Evolutionary conservation across 2,888 invertebrate genomes (phyloP), one percentile per base, ranked within the genome.

Genomic region (Nomada fabriciana): DNA sequence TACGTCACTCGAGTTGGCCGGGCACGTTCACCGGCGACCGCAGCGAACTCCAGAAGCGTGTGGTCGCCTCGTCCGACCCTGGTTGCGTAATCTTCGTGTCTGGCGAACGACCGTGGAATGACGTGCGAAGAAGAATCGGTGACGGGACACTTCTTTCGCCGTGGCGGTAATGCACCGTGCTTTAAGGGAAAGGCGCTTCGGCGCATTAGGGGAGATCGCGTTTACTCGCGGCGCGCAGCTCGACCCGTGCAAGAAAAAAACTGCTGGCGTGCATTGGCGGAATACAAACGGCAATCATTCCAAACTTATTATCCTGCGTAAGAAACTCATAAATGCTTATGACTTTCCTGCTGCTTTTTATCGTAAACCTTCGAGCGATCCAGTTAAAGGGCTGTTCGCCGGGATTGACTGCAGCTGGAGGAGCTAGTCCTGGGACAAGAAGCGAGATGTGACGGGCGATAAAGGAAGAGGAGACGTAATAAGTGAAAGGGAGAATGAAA

Each of bases 251-350:
- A 81, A 85, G 83, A 82, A 88, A 71, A 65, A 42, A 47, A 61
- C 63, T 43, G 55, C n/a, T 65, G 55, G 75, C 68, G 64, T 67
- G 70, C 82, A 76, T 77, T 52, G 67, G 47, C 57, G 61, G 75
- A 82, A 85, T 83, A 83, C 85, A 84, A 84, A 82, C 84, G 79
- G 82, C 89, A 86, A 89, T 90, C 88, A 78, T 76, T 87, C 88
- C 65, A 75, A 89, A 89, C 89, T 89, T 89, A 90, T 90, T 88
- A 90, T 87, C 84, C 72, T 52, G 76, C 29, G 81, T 80, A 91
- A 90, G 89, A 90, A 90, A 89, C 90, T 90, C 89, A 89, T 90
- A 88, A 84, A 90, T 89, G 89, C 88, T 86, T 87, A 88, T 86
- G 87, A 89, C 87, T 87, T 76, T 83, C 70, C 77, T 72, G 72